Evolutionary conservation across 2,888 invertebrate genomes (phyloP), one percentile per base, ranked within the genome.

Genomic region (Epirrhoe tristata): DNA sequence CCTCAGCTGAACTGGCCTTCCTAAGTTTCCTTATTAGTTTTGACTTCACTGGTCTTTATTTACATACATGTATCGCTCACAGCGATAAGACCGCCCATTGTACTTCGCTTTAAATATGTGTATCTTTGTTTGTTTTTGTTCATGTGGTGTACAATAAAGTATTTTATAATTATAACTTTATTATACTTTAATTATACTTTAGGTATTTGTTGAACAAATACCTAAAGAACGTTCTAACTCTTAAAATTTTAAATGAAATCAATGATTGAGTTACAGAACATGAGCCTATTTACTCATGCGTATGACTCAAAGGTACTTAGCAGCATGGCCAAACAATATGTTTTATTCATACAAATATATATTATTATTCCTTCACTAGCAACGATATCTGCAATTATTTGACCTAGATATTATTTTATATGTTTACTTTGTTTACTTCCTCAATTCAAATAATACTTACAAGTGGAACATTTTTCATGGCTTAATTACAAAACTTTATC

Each of bases 381-480:
- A 51, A 53, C 48, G 57, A 16, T 66, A 64, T 63, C 43, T 62
- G 58, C 34, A 56, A 54, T 58, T 50, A 60, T 66, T 59, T 71
- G 71, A 69, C 73, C 73, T 69, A 69, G 58, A 71, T 69, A 57
- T 51, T 51, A 46, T 50, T 2, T 24, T 24, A 24, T 24, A 24
- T 63, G n/a, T n/a, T n/a, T n/a, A 51, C 60, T 61, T 53, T 69
- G 70, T 70, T 68, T 68, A 70, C 61, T 70, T 69, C 69, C 67
- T 69, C 39, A 48, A 16, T 52, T 58, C 10, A 39, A 50, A 16
- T 56, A 52, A 58, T 64, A 57, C 43, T 46, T 32, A 1, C 0
- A 39, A 63, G 5, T 52, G 46, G 43, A 34, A 34, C 55, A 54
- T 53, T 63, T 62, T 67, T 63, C 53, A 54, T 63, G 16, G 39